phyloP scores from a whole-genome alignment of 2,888 invertebrate genomes.

The Brachycybe producta region DNA sequence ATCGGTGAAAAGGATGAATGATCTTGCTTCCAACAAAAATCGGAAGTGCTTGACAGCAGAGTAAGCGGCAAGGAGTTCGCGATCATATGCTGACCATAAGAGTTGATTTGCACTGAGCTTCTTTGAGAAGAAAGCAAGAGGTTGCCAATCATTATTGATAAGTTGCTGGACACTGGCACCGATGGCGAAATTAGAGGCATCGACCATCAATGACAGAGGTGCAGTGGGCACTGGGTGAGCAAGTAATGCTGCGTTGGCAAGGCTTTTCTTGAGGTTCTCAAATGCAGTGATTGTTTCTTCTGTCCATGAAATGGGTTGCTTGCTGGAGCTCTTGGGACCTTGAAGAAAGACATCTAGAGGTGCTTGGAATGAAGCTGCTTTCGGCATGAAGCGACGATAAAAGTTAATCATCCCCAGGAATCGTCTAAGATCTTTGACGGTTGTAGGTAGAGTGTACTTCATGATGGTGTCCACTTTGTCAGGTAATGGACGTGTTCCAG shows the following conservation, averaged over 20 bases:
- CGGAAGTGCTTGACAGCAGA: constrained; percentile 18
- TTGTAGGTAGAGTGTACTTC: constrained; percentile 1
- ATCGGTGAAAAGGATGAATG: constrained; percentile 27
- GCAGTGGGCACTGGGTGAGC: neutral
- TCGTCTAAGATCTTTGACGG: constrained; percentile 11
- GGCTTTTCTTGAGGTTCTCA: neutral
- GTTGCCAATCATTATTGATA: constrained; percentile 20
- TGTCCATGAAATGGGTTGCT: neutral
- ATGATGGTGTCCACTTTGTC: neutral
- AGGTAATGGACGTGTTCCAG: neutral
- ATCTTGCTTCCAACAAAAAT: constrained; percentile 27
- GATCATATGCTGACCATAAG: constrained; percentile 28
- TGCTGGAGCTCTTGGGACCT: neutral
- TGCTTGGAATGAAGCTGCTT: constrained; percentile 10
- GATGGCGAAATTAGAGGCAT: constrained; percentile 24
- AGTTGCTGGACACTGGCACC: constrained; percentile 25
- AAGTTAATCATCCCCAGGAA: constrained; percentile 22
- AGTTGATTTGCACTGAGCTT: constrained; percentile 23
- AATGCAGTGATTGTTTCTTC: neutral
- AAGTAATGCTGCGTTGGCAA: neutral
- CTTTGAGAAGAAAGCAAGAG: constrained; percentile 25
- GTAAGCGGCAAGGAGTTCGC: constrained; percentile 18
- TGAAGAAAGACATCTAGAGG: neutral
- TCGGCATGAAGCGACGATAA: constrained; percentile 21
- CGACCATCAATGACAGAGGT: neutral